Conservation (phyloP, 2,888 invertebrate genomes). For the Hypselothyrea guttata region DNA sequence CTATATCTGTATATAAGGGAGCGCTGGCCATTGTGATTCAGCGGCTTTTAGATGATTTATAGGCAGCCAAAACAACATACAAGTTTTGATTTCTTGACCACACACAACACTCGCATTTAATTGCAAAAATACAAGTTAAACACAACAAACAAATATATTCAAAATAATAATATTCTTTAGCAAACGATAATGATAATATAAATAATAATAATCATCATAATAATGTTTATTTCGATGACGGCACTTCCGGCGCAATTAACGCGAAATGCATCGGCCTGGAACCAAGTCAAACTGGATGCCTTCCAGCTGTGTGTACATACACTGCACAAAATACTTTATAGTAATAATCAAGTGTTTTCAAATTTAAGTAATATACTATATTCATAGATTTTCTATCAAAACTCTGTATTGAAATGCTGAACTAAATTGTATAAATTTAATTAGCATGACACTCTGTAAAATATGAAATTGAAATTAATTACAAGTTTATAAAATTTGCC, state of each 20-base stretch:
- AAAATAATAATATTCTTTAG: too few species aligned
- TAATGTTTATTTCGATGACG: conserved; percentile 45
- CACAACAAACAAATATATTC: background rate
- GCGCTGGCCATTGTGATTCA: conserved; percentile 41
- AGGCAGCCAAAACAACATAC: conserved; percentile 34
- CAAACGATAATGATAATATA: conserved; percentile 17
- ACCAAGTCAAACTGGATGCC: conserved; percentile 28
- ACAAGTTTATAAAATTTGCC: too few species aligned
- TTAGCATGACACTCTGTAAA: too few species aligned
- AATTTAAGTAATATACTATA: too few species aligned
- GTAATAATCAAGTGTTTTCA: too few species aligned
- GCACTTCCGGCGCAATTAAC: conserved; percentile 72
- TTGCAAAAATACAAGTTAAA: conserved; percentile 9
- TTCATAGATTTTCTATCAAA: too few species aligned
- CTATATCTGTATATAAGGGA: background rate
- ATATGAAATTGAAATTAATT: too few species aligned
- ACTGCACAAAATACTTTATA: too few species aligned
- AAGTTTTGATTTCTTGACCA: conserved; percentile 49
- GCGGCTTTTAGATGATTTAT: conserved; percentile 39
- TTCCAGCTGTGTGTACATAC: conserved; percentile 2
- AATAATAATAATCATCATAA: conserved; percentile 13
- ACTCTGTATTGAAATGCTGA: too few species aligned
- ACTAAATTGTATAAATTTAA: too few species aligned
- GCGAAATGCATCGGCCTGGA: conserved; percentile 43
- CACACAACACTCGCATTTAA: conserved; percentile 44